Conservation (phyloP, 2,888 invertebrate genomes). For the Drosophila siamana region DNA sequence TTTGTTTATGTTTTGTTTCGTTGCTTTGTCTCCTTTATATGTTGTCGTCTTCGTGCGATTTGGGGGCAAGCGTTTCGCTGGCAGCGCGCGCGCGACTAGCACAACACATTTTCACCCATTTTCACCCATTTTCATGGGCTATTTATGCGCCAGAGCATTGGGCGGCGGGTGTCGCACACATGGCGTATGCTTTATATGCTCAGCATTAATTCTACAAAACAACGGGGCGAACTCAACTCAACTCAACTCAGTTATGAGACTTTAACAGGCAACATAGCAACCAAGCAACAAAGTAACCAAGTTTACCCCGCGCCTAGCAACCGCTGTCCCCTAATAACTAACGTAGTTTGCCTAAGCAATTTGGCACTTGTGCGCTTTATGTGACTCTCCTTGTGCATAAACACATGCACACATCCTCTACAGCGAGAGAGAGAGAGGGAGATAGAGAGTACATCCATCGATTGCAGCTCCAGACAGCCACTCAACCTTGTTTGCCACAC, state of each 20-base stretch:
- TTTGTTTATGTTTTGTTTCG: slow-evolving; percentile 13
- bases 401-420: slow-evolving; percentile 1
- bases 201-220: slow-evolving; percentile 47
- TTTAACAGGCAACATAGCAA: slow-evolving; percentile 74
- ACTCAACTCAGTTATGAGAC: slow-evolving; percentile 53
- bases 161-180: slow-evolving; percentile 47
- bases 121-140: slow-evolving; percentile 32
- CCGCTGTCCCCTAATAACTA: slow-evolving; percentile 66
- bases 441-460: too few relatives aligned
- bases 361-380: slow-evolving; percentile 72
- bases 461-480: slow-evolving; percentile 8
- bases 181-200: slow-evolving; percentile 61
- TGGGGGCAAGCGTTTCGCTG: slow-evolving; percentile 14
- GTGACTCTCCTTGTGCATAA: slow-evolving; percentile 15
- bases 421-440: too few relatives aligned
- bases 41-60: slow-evolving; percentile 7
- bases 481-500: slow-evolving; percentile 4
- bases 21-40: neutral
- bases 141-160: slow-evolving; percentile 41
- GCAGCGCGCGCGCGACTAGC: slow-evolving; percentile 17
- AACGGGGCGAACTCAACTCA: neutral
- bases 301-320: slow-evolving; percentile 35
- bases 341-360: slow-evolving; percentile 75
- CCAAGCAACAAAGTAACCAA: slow-evolving; percentile 45
- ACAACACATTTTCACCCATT: slow-evolving; percentile 16